phyloP scores from a whole-genome alignment of 2,797 vertebrate genomes.

The Strix occidentalis region DNA sequence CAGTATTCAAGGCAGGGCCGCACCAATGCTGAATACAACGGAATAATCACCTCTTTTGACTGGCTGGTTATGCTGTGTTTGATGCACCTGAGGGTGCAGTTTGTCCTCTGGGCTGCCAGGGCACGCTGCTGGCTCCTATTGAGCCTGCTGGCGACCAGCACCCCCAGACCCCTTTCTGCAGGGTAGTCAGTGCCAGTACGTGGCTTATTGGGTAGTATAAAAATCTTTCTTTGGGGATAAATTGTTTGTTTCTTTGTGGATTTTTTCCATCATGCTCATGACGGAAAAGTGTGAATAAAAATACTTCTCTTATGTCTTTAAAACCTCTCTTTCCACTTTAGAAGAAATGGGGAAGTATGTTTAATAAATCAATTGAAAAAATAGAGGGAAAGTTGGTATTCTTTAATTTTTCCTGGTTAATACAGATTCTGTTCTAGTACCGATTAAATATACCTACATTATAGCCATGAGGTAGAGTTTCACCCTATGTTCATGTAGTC shows the following conservation, averaged over 20 bases:
- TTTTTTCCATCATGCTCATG: not conserved
- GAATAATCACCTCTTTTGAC: not conserved
- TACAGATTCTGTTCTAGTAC: not conserved
- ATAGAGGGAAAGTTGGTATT: not conserved
- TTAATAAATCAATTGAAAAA: not conserved
- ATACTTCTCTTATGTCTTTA: not conserved
- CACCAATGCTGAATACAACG: fast-evolving
- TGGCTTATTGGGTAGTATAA: not conserved
- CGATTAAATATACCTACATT: not conserved
- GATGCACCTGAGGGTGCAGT: not conserved
- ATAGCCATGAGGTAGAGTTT: not conserved
- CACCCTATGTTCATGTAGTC: not conserved
- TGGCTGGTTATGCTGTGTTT: not conserved
- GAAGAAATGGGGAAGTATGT: not conserved
- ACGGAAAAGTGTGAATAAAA: not conserved
- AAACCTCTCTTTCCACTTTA: not conserved
- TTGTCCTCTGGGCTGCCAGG: not conserved
- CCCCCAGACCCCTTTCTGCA: not conserved
- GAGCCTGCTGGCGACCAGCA: not conserved
- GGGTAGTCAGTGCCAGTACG: not conserved
- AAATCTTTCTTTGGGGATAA: not conserved
- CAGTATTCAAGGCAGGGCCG: not conserved
- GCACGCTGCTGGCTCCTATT: not conserved
- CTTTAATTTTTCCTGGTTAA: not conserved
- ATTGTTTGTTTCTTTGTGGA: not conserved